Conservation (phyloP, 1,140 invertebrate genomes). For the Drosophila bocqueti region DNA sequence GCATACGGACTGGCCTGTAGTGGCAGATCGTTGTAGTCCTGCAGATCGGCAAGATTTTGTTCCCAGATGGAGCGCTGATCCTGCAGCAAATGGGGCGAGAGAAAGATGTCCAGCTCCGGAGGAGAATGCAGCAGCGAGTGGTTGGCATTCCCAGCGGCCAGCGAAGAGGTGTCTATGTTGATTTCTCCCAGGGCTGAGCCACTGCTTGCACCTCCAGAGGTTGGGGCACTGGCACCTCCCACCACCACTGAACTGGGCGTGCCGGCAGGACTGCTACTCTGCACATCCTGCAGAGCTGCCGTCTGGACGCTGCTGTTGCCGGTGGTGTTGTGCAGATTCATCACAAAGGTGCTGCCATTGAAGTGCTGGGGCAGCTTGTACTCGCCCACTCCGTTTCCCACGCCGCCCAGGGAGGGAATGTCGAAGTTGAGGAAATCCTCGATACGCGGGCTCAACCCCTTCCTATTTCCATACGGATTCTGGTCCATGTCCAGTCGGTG, state of each 20-base stretch:
- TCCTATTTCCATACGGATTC: constrained; percentile 89
- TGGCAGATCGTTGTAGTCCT: constrained; percentile 77
- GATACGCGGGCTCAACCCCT: constrained; percentile 88
- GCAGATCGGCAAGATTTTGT: constrained; percentile 81
- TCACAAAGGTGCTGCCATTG: constrained; percentile 87
- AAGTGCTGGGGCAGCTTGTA: constrained; percentile 76
- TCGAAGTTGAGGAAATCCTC: constrained; percentile 87
- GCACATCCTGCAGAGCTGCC: constrained; percentile 74
- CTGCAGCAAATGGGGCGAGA: constrained; percentile 69
- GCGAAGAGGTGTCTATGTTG: constrained; percentile 50
- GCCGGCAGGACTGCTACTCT: constrained; percentile 40
- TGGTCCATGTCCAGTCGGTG: constrained; percentile 85
- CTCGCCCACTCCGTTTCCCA: constrained; percentile 27
- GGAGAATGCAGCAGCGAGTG: constrained; percentile 32
- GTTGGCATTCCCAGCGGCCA: constrained; percentile 39
- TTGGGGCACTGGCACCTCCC: constrained; percentile 12
- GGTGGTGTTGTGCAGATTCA: constrained; percentile 85
- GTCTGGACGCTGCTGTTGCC: constrained; percentile 78
- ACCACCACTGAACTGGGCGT: constrained; percentile 19
- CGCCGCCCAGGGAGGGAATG: constrained; percentile 31
- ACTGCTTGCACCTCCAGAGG: constrained; percentile 21
- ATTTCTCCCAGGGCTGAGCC: constrained; percentile 43
- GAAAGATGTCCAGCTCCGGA: constrained; percentile 69
- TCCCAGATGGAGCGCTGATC: constrained; percentile 81
- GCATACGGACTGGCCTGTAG: constrained; percentile 69